Evolutionary conservation across 2,888 invertebrate species (phyloP), one percentile per base, ranked within the genome.

Genomic region (Cosmia trapezina): DNA sequence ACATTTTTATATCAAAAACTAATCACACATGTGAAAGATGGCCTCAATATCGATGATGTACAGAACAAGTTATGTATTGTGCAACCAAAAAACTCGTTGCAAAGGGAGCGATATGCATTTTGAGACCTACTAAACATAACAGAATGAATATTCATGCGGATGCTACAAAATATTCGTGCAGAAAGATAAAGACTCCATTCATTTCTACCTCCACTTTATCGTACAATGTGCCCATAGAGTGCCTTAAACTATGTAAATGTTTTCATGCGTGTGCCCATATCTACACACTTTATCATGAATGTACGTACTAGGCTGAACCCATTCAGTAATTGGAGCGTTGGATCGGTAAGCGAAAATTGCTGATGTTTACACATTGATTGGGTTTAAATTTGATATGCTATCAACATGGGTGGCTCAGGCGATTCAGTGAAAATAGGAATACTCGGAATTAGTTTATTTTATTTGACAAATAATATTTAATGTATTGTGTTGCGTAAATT

Each of bases 281-380:
- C 59, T 60, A 56, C 22, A 60, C 43, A 70, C 37, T 80, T 78
- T 82, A 83, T 79, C 79, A 37, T 22, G 6, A n/a, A 11, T 47
- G 54, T 59, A 67, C 56, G 12, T 59, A 33, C 59, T 54, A 80
- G 57, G 14, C 17, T 64, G 28, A 68, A 64, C 64, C 53, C 57
- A 62, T 65, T 70, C 41, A 41, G 53, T 77, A 80, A 80, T 69
- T 78, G 65, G 83, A 62, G 61, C 83, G 66, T 62, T 41, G 37
- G 22, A 57, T 11, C 53, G 62, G 49, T 49, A 41, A 45, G 53
- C 43, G 57, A 51, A 53, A 76, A 57, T 37, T 57, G 76, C 14
- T 49, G 56, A 81, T 78, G 77, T 81, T 78, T 81, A 76, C 64
- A 65, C 56, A 69, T 61, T 65, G 78, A 81, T 78, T 76, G 64